Base-by-base conservation (phyloP, 1,140 invertebrate species). In the Cyrtorhinus lividipennis region DNA sequence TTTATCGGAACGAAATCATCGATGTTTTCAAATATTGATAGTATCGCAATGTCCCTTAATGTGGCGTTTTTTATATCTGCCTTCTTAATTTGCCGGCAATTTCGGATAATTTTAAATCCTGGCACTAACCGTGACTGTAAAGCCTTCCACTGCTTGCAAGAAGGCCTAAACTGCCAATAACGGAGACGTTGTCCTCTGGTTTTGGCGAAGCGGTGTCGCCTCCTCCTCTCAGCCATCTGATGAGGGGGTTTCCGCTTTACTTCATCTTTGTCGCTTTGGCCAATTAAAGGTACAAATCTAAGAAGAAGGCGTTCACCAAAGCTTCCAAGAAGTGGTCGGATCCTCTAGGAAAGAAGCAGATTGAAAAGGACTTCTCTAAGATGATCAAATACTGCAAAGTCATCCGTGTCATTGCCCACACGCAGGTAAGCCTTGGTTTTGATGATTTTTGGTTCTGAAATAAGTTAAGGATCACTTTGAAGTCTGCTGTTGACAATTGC, bases 281-380 rank as follows among this genome's bases (percentile, higher is more conserved):
- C 30, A 38, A 5, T 15, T 38, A 5, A 72, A 99, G 96, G 97
- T 98, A 95, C 79, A 94, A 95, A 77, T 95, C 91, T 73, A 98
- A 99, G 84, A 99, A 98, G 92, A 98, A 98, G 91, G 97, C 97
- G 68, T 99, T 99, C 77, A 94, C 93, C 64, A 99, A 99, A 77
- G 84, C 91, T 62, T 88, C 90, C 72, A 98, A 98, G 80, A 99
- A 98, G 76, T 99, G 96, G 95, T 85, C 91, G 70, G 95, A 98
- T 81, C 86, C 92, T 68, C 81, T 90, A 65, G 96, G 97, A 48
- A 90, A 89, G 73, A 95, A 97, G 76, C 90, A 91, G 60, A 98
- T 99, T 74, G 93, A 98, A 67, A 88, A 88, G 66, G 93, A 99
- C 71, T 87, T 99, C 68, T 87, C 86, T 72, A 98, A 96, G 76